phyloP scores from a whole-genome alignment of 2,797 vertebrate genomes.

The Semotilus atromaculatus region DNA sequence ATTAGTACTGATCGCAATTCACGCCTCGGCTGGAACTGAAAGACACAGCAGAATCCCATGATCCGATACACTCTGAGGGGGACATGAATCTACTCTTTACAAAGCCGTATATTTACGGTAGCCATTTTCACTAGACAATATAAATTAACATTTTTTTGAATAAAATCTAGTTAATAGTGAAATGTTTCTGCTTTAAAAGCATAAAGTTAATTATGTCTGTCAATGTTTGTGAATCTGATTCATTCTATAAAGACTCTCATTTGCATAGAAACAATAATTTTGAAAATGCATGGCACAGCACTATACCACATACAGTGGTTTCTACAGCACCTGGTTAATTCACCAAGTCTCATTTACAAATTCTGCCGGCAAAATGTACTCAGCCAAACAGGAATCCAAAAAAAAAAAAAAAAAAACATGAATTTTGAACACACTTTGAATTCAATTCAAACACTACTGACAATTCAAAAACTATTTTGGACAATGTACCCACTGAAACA shows the following conservation, averaged over 20 bases:
- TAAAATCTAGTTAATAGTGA: background rate
- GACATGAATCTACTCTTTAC: background rate
- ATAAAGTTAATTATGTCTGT: background rate
- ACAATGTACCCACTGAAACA: background rate
- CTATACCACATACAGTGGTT: background rate
- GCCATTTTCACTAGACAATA: background rate
- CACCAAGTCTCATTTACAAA: background rate
- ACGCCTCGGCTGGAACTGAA: background rate
- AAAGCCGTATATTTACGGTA: background rate
- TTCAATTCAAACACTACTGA: too few species aligned
- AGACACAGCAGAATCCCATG: background rate
- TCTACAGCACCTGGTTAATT: background rate
- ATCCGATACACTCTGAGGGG: background rate
- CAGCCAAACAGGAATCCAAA: background rate
- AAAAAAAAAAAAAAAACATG: too few species aligned
- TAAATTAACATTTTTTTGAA: background rate
- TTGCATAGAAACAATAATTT: slow-evolving; percentile 5
- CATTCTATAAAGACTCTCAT: background rate
- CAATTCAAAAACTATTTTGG: background rate
- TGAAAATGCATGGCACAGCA: background rate
- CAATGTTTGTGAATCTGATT: background rate
- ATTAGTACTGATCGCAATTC: background rate
- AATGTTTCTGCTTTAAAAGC: background rate
- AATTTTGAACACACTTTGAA: too few species aligned
- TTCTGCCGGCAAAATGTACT: background rate